Conservation (phyloP, 2,113 vertebrate genomes). For the Psophia crepitans region DNA sequence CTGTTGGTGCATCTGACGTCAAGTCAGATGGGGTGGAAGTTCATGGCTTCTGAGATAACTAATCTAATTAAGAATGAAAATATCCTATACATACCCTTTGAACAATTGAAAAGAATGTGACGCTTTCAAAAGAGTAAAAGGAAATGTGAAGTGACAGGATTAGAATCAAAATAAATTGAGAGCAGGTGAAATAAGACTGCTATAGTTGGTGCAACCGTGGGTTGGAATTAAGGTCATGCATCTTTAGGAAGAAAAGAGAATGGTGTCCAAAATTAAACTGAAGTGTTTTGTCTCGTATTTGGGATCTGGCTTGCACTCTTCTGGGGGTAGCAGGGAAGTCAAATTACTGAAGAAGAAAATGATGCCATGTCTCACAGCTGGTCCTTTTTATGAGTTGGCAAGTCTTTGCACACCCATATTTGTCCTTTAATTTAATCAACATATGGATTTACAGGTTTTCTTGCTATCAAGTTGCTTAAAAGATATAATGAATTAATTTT, state of each 20-base stretch:
- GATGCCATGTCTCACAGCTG: constrained; percentile 14
- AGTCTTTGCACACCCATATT: not conserved
- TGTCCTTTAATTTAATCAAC: not conserved
- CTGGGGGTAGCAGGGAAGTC: not conserved
- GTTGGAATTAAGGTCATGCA: not conserved
- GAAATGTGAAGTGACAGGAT: not conserved
- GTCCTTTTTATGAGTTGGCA: constrained; percentile 21
- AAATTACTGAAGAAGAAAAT: constrained; percentile 16
- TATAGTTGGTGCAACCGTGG: not conserved
- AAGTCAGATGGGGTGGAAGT: not conserved
- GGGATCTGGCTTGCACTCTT: not conserved
- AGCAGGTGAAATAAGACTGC: not conserved
- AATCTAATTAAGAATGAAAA: not conserved
- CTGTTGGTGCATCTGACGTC: not conserved
- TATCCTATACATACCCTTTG: not conserved
- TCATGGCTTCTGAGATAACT: not conserved
- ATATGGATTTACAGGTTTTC: not conserved
- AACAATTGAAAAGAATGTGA: not conserved
- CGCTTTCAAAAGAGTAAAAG: not conserved
- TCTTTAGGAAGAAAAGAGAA: not conserved
- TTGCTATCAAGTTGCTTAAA: not conserved
- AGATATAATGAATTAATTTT: not conserved
- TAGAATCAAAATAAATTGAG: not conserved
- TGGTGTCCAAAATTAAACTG: not conserved
- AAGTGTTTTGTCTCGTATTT: not conserved